Conservation (phyloP, 1,140 invertebrate genomes). For the Frieseomelitta varia region DNA sequence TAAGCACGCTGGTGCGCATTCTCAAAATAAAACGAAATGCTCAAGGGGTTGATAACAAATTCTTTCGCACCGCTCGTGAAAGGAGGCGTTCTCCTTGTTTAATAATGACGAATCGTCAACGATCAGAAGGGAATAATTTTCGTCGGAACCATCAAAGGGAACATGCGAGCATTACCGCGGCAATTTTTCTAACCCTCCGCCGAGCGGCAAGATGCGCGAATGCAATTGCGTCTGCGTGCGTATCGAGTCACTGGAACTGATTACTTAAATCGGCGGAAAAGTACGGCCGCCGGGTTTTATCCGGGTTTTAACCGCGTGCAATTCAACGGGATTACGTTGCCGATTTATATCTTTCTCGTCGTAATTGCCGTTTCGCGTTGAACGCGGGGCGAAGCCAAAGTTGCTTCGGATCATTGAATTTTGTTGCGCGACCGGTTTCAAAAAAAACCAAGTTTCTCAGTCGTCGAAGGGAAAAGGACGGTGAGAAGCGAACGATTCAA, state of each 20-base stretch:
- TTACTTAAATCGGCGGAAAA: slow-evolving; percentile 16
- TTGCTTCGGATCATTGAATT: neutral
- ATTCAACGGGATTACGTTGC: slow-evolving; percentile 7
- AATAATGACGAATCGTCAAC: neutral
- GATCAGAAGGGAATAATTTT: neutral
- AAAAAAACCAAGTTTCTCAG: neutral
- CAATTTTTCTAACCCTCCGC: neutral
- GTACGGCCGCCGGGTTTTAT: neutral
- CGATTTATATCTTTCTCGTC: slow-evolving; percentile 15
- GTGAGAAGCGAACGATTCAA: neutral
- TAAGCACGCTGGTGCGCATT: too few species aligned
- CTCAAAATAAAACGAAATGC: too few species aligned
- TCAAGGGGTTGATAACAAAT: neutral
- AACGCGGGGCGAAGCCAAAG: neutral
- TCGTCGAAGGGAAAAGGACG: neutral
- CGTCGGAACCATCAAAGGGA: neutral
- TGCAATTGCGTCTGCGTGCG: neutral
- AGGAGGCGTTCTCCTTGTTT: neutral
- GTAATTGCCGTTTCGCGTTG: neutral
- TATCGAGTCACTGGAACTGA: slow-evolving; percentile 20
- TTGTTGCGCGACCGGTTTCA: neutral
- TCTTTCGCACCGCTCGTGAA: neutral
- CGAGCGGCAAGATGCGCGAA: neutral
- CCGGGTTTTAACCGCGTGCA: neutral
- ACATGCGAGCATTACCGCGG: neutral